Percentiles rank a stretch among this genome's conserved stretches.
Conservation (phyloP, 2,888 invertebrate species). For the Agonopterix subpropinquella region DNA sequence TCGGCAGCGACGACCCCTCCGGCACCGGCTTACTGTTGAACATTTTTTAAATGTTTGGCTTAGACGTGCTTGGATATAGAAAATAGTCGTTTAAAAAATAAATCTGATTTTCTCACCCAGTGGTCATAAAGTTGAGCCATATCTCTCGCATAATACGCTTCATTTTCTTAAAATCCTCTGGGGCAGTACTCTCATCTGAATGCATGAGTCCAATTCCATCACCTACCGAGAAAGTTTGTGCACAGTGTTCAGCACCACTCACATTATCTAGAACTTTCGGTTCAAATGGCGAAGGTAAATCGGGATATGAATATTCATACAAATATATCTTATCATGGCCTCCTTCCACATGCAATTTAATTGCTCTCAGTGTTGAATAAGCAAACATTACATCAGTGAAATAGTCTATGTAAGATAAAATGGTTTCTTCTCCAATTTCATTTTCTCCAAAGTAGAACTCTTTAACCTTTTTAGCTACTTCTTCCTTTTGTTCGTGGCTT, state of each 20-base stretch:
- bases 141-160: constrained; percentile 20
- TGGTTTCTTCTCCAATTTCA: constrained; percentile 17
- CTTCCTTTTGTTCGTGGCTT: constrained; percentile 22
- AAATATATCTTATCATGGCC: constrained; percentile 29
- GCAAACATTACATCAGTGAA: constrained; percentile 30
- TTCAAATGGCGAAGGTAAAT: constrained; percentile 3
- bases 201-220: constrained; percentile 9
- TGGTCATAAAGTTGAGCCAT: constrained; percentile 36
- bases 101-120: constrained; percentile 23
- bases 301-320: constrained; percentile 31
- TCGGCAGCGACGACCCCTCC: constrained; percentile 19
- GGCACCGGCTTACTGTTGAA: constrained; percentile 20
- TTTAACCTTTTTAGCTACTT: constrained; percentile 26
- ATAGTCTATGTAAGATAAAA: constrained; percentile 29
- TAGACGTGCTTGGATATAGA: no score
- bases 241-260: constrained; percentile 28
- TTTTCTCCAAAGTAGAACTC: constrained; percentile 31
- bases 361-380: constrained; percentile 20
- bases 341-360: constrained; percentile 21
- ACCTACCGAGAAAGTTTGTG: constrained; percentile 23
- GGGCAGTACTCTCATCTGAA: constrained; percentile 4
- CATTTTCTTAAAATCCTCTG: constrained; percentile 13
- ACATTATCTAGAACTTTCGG: constrained; percentile 9
- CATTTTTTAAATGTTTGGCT: no score
- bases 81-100: no score